Conservation (phyloP, 2,113 vertebrate species). For the Sinocyclocheilus grahami region DNA sequence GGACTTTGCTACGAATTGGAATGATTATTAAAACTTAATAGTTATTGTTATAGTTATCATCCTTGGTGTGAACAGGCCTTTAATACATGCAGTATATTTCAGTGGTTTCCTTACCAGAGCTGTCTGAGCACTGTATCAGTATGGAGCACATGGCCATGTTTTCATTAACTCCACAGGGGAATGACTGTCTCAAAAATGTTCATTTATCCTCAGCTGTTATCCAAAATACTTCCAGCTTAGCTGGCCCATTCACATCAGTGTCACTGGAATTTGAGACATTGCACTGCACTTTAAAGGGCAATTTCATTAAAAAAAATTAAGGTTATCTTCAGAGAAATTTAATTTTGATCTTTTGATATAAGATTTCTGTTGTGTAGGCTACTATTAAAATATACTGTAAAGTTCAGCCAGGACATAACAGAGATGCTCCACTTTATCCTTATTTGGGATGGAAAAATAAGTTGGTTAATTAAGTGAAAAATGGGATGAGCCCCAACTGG, state of each 20-base stretch:
- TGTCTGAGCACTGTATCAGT: neutral
- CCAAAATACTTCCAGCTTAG: neutral
- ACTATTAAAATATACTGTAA: neutral
- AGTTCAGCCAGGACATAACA: too few species aligned
- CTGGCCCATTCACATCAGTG: neutral
- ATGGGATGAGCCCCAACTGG: too few species aligned
- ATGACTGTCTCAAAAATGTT: slow-evolving; percentile 21
- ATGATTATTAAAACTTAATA: neutral
- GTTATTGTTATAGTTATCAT: neutral
- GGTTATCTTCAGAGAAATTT: neutral
- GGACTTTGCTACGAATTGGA: neutral
- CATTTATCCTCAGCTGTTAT: slow-evolving; percentile 22
- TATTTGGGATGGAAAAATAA: too few species aligned
- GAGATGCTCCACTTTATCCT: too few species aligned
- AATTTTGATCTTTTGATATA: neutral
- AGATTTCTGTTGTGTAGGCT: neutral
- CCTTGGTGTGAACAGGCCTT: neutral
- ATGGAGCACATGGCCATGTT: slow-evolving; percentile 19
- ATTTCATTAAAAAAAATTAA: neutral
- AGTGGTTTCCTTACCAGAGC: neutral
- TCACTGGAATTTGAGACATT: neutral
- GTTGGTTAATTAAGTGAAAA: too few species aligned
- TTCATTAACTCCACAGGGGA: slow-evolving; percentile 14
- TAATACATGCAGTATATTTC: neutral
- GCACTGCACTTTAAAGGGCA: neutral